Percentiles rank a stretch among this genome's conserved stretches.
These are phyloP conservation scores for Dryomyza anilis DNA, from an alignment of 2,888 invertebrate genomes.

Conservation along the genomic window DNA sequence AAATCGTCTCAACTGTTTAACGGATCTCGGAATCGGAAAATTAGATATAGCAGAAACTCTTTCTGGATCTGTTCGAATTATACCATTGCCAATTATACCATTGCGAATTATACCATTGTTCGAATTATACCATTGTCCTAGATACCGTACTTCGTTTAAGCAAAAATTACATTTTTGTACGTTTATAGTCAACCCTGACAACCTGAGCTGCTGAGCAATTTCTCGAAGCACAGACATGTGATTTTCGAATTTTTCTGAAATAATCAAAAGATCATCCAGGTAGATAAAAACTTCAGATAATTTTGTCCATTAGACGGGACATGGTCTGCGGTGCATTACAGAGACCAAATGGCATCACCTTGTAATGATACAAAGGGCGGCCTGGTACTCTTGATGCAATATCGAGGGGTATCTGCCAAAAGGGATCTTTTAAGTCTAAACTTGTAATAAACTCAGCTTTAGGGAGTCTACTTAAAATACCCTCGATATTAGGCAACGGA, in stretches of 20 bases:
- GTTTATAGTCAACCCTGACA: conserved; percentile 10
- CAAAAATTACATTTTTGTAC: too few relatives aligned
- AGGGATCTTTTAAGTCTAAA: neutral
- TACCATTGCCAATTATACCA: too few relatives aligned
- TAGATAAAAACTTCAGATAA: neutral
- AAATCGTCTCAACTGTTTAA: conserved; percentile 21
- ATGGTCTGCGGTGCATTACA: too few relatives aligned
- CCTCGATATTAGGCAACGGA: conserved; percentile 23
- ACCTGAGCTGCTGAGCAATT: neutral
- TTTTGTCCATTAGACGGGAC: too few relatives aligned
- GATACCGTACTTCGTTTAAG: too few relatives aligned
- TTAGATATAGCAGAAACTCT: conserved; percentile 18
- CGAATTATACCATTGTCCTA: too few relatives aligned
- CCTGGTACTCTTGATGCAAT: too few relatives aligned
- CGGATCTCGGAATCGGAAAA: conserved; percentile 16
- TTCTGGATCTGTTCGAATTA: conserved; percentile 18
- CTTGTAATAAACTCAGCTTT: neutral
- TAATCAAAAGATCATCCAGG: neutral
- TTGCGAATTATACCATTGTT: too few relatives aligned
- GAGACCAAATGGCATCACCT: too few relatives aligned
- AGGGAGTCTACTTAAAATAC: neutral
- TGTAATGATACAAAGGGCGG: too few relatives aligned
- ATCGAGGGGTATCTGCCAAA: neutral
- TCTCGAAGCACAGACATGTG: neutral
- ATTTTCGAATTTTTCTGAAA: neutral